phyloP scores from a whole-genome alignment of 1,140 invertebrate genomes.

The Neodiprion virginianus region DNA sequence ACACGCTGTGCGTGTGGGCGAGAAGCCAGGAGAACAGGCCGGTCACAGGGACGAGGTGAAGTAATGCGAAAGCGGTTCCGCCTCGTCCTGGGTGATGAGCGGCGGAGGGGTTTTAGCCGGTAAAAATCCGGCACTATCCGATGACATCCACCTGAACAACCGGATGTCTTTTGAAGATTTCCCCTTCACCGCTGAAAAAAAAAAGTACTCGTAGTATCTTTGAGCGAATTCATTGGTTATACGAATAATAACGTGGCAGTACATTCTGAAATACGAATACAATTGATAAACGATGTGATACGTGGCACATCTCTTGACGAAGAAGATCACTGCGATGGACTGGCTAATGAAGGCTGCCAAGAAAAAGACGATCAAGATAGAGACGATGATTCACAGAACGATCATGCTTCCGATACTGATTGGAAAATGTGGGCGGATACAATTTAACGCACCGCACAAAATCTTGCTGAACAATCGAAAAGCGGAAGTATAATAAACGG shows the following conservation, averaged over 20 bases:
- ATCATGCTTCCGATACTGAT: neutral
- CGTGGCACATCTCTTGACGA: slow-evolving; percentile 12
- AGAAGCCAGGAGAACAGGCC: too few species aligned
- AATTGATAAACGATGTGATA: slow-evolving; percentile 23
- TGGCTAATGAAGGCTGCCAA: neutral
- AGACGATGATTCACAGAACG: neutral
- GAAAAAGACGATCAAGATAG: neutral
- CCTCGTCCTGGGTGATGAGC: too few species aligned
- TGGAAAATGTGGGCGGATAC: neutral
- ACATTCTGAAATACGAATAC: slow-evolving; percentile 18
- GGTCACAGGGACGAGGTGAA: too few species aligned
- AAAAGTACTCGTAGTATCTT: neutral
- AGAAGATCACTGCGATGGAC: neutral
- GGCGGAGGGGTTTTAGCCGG: too few species aligned
- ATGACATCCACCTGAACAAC: too few species aligned
- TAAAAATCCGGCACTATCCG: too few species aligned
- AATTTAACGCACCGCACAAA: neutral
- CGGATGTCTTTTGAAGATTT: too few species aligned
- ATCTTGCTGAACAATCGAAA: neutral
- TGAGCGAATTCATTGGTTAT: slow-evolving; percentile 19
- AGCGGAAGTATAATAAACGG: slow-evolving; percentile 14
- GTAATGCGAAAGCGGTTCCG: too few species aligned
- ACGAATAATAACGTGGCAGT: neutral
- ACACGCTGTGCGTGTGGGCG: too few species aligned
- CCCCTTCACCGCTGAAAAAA: too few species aligned